Evolutionary conservation across 2,888 invertebrate genomes (phyloP), one percentile per base, ranked within the genome.

Genomic region (Eupithecia vulgata): DNA sequence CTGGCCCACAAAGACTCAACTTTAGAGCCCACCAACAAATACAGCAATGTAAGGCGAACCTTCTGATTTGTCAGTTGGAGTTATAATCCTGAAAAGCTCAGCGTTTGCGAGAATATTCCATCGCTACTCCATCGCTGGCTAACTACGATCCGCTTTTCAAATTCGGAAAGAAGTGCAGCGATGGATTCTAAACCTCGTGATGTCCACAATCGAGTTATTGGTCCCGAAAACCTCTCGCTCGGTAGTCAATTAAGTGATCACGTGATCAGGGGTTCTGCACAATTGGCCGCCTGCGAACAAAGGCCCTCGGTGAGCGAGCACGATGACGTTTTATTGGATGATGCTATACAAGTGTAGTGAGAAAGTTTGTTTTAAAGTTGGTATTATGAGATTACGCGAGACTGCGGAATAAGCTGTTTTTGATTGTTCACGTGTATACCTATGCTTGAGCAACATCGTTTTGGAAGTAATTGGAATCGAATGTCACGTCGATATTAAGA

Each of bases 171-270:
- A 15, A 62, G 48, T 3, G 1, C 62, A 25, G 62, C 62, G 35
- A 62, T 87, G 90, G 79, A 64, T 70, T 5, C 21, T 21, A 82
- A 74, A 67, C 10, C 4, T 34, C 21, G 48, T 75, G 52, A 71
- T 65, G 64, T 15, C 74, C n/a, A 71, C 75, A 72, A 67, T 74
- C 71, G 81, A 67, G 72, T 75, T 78, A 80, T 81, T 79, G 81
- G 83, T 83, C 88, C 87, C 80, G 65, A 87, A 89, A 90, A 90
- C 87, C 90, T 89, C 87, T 88, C 88, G 88, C 88, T 89, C 87
- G 83, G 87, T 90, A 93, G 92, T 93, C 93, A 94, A 94, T 94
- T 94, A 94, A 91, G 92, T 90, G 91, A 92, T 93, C 93, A 93
- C 89, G 65, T 65, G 65, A 65, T 86, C 92, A 93, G 93, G 92